Percentiles rank a stretch among this genome's conserved stretches.
phyloP scores from a whole-genome alignment of 2,113 vertebrate species.

The Apistogramma diplotaenia region DNA sequence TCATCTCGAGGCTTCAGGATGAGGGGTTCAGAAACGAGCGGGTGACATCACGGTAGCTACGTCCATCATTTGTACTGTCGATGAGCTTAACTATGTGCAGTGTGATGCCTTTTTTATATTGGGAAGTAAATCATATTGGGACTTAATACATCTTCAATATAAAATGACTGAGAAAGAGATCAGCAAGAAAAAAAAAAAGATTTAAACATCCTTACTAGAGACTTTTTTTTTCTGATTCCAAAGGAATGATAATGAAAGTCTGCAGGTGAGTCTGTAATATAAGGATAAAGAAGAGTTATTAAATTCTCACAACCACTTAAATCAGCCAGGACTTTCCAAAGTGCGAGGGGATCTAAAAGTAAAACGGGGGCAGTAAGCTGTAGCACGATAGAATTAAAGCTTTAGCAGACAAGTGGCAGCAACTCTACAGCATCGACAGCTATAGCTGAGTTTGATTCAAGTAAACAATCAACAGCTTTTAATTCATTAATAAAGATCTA shows the following conservation, averaged over 20 bases:
- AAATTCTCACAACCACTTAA: constrained; percentile 22
- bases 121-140: not conserved
- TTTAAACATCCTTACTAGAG: constrained; percentile 3
- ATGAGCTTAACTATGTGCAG: not conserved
- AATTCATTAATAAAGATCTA: constrained; percentile 52
- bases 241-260: not conserved
- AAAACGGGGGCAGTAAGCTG: constrained; percentile 17
- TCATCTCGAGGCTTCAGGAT: not conserved
- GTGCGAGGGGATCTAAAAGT: not conserved
- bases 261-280: constrained; percentile 8
- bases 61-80: not conserved
- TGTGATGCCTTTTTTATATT: not conserved
- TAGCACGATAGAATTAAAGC: constrained; percentile 26
- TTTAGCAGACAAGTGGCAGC: constrained; percentile 21
- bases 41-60: not conserved
- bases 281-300: not conserved
- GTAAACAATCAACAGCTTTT: constrained; percentile 44
- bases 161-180: not conserved
- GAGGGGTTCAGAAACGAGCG: not conserved
- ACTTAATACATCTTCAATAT: constrained; percentile 4
- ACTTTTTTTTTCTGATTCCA: not conserved
- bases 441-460: constrained; percentile 19
- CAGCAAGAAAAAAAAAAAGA: not conserved
- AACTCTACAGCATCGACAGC: constrained; percentile 15
- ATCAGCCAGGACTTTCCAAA: not conserved